Percentiles rank a stretch among this genome's conserved stretches.
Conservation (phyloP, 1,140 invertebrate genomes). For the Drosophila bifasciata region DNA sequence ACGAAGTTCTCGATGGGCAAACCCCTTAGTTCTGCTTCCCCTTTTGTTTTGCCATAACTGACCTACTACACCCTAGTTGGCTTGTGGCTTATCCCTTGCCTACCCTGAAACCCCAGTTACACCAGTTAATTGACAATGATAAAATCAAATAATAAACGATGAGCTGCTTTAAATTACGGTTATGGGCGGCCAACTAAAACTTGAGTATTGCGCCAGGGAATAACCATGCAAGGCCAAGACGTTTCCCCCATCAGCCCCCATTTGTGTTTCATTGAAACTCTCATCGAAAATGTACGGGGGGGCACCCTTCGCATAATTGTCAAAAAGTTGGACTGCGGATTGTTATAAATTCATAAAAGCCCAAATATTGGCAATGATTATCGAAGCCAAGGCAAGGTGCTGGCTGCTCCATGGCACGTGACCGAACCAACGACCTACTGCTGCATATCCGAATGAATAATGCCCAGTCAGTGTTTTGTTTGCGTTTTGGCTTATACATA, state of each 20-base stretch:
- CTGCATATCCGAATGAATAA: constrained; percentile 57
- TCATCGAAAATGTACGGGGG: constrained; percentile 39
- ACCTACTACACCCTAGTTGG: too few relatives aligned
- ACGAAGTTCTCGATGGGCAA: too few relatives aligned
- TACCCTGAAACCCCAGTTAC: constrained; percentile 22
- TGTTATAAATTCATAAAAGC: constrained; percentile 75
- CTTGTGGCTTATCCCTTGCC: neutral
- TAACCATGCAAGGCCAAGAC: constrained; percentile 21
- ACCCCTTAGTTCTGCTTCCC: too few relatives aligned
- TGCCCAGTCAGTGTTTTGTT: constrained; percentile 41
- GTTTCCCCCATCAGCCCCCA: neutral
- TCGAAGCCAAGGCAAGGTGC: constrained; percentile 64
- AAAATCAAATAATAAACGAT: constrained; percentile 31
- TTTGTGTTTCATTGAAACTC: constrained; percentile 47
- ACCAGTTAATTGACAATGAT: constrained; percentile 38
- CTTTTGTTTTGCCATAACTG: too few relatives aligned
- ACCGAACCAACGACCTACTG: constrained; percentile 19
- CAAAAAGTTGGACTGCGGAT: constrained; percentile 26
- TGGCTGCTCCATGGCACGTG: constrained; percentile 55
- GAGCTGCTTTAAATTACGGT: constrained; percentile 25
- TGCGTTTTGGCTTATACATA: constrained; percentile 4
- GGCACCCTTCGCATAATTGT: constrained; percentile 49
- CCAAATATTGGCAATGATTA: constrained; percentile 81
- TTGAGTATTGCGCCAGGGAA: constrained; percentile 3
- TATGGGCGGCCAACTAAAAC: neutral